Percentiles rank a stretch among this genome's conserved stretches.
Evolutionary conservation across 2,888 invertebrate genomes (phyloP).

Genomic region (Drosophila flavopinicola): DNA sequence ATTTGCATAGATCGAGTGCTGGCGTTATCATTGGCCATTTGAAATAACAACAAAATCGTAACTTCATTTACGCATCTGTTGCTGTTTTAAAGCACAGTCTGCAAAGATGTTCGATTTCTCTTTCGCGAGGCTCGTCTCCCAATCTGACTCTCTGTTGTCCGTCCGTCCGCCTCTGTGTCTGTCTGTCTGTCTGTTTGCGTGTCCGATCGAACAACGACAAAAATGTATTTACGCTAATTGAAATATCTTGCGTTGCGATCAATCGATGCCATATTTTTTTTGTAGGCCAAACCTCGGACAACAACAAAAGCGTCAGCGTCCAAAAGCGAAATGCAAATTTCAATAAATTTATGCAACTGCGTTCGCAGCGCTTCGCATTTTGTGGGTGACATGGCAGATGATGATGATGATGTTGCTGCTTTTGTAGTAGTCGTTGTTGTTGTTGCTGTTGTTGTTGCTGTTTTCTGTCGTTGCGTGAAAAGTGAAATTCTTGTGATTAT

Average conservation of each 20-base stretch:
- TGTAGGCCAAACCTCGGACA: conserved; percentile 69
- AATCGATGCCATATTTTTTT: conserved; percentile 79
- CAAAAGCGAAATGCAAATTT: conserved; percentile 76
- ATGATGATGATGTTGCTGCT: conserved; percentile 41
- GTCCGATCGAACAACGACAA: conserved; percentile 65
- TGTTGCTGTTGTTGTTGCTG: conserved; percentile 47
- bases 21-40: conserved; percentile 38
- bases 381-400: conserved; percentile 74
- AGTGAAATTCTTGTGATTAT: conserved; percentile 80
- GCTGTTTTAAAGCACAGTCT: conserved; percentile 28
- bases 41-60: conserved; percentile 37
- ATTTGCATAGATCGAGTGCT: conserved; percentile 45
- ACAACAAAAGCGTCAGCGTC: conserved; percentile 36
- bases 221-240: conserved; percentile 81
- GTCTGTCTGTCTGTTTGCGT: conserved; percentile 16
- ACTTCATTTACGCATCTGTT: conserved; percentile 55
- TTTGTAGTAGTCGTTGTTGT: conserved; percentile 14
- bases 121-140: conserved; percentile 45
- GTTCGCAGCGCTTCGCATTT: conserved; percentile 54
- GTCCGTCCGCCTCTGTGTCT: conserved; percentile 34
- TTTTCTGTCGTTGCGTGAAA: conserved; percentile 70
- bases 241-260: conserved; percentile 80
- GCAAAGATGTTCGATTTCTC: conserved; percentile 65
- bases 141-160: conserved; percentile 33
- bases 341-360: conserved; percentile 79